Conservation (phyloP, 2,888 invertebrate species). For the Cinara cedri region DNA sequence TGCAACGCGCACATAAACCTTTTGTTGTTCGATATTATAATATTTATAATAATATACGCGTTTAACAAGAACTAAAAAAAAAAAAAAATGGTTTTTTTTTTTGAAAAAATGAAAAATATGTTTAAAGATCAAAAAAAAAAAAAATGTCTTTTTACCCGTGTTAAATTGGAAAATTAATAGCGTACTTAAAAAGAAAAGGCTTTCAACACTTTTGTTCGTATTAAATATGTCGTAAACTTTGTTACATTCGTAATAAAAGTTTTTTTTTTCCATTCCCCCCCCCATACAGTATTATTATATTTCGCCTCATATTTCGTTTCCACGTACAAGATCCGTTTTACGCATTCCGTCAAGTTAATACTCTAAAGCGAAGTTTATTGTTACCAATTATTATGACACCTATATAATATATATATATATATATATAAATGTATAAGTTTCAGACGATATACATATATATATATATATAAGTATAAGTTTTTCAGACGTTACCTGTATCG, state of each 20-base stretch:
- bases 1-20: constrained; percentile 18
- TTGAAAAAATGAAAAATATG: constrained; percentile 29
- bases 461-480: too few species aligned
- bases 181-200: constrained; percentile 31
- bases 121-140: constrained; percentile 19
- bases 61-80: constrained; percentile 6
- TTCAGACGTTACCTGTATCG: too few species aligned
- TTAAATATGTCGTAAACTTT: constrained; percentile 43
- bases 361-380: too few species aligned
- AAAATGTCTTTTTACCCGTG: constrained; percentile 6
- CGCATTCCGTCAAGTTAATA: constrained; percentile 15
- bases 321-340: neutral
- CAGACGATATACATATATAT: too few species aligned
- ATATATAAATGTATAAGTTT: too few species aligned
- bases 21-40: neutral
- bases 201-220: constrained; percentile 43
- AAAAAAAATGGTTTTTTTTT: neutral
- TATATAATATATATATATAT: too few species aligned
- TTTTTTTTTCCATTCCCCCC: constrained; percentile 11
- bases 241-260: constrained; percentile 23
- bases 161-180: constrained; percentile 40
- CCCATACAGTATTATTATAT: neutral
- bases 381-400: too few species aligned
- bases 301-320: neutral
- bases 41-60: neutral